phyloP scores from a whole-genome alignment of 2,113 vertebrate genomes.

The Anolis carolinensis region DNA sequence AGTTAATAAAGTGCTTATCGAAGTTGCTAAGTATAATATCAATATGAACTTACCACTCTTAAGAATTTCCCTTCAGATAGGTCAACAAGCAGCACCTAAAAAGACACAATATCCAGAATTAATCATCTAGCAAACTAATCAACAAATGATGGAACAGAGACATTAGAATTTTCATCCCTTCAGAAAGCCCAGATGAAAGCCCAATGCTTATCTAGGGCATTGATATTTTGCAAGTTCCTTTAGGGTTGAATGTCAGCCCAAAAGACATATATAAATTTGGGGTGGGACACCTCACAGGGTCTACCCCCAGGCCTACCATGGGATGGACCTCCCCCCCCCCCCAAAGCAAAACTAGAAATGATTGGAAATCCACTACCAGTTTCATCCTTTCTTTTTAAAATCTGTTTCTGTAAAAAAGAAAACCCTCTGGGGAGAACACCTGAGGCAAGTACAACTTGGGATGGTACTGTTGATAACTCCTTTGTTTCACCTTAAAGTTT shows the following conservation, averaged over 20 bases:
- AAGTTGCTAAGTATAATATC: background rate
- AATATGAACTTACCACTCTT: conserved; percentile 75
- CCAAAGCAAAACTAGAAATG: too few species aligned
- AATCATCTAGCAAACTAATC: background rate
- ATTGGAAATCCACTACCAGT: too few species aligned
- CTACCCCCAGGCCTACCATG: too few species aligned
- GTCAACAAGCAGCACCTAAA: conserved; percentile 88
- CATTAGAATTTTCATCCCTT: background rate
- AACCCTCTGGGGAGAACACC: too few species aligned
- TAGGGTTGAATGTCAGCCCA: background rate
- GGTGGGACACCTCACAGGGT: too few species aligned
- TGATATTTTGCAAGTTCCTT: background rate
- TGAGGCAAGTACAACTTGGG: background rate
- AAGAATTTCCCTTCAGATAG: conserved; percentile 84
- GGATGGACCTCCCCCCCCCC: too few species aligned
- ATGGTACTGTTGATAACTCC: background rate
- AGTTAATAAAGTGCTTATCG: too few species aligned
- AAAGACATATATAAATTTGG: background rate
- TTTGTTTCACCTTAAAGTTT: fast-evolving
- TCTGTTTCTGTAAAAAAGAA: too few species aligned
- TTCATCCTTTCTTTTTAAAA: too few species aligned
- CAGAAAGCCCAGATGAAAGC: background rate
- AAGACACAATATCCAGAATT: background rate
- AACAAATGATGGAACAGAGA: background rate
- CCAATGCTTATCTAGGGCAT: background rate